These are phyloP conservation scores for Pandemis corylana DNA, from an alignment of 2,888 invertebrate genomes.

Conservation along the genomic window DNA sequence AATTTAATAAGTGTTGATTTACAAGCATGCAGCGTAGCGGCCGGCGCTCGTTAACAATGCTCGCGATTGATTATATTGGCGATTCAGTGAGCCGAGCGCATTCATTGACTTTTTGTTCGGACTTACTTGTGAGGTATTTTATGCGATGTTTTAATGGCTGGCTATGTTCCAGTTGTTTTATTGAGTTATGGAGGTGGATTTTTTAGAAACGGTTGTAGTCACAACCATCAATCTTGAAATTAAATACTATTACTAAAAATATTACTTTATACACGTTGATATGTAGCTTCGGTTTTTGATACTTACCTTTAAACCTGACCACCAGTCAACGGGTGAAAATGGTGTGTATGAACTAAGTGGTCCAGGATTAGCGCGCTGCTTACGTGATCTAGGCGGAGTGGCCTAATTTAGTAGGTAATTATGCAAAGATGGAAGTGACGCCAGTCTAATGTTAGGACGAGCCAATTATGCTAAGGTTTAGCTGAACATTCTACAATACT, in stretches of 20 bases:
- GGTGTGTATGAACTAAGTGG: no score
- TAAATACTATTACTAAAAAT: no score
- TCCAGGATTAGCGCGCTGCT: no score
- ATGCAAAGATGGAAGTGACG: background rate
- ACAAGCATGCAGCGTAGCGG: background rate
- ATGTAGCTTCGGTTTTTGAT: no score
- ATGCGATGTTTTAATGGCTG: background rate
- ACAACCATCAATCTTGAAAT: no score
- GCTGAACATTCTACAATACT: no score
- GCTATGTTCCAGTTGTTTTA: background rate
- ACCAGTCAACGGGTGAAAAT: no score
- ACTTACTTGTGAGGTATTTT: background rate
- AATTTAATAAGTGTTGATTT: background rate
- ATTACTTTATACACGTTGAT: no score
- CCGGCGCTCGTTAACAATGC: constrained; percentile 17
- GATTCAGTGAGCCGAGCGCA: constrained; percentile 9
- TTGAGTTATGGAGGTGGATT: background rate
- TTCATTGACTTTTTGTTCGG: constrained; percentile 3
- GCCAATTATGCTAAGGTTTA: background rate
- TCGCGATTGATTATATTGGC: background rate
- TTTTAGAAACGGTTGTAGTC: background rate
- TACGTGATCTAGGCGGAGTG: no score
- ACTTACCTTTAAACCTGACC: no score
- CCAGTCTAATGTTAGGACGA: background rate
- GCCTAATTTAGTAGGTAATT: no score